Conservation (phyloP, 1,140 invertebrate species). For the Caenorhabditis briggsae region DNA sequence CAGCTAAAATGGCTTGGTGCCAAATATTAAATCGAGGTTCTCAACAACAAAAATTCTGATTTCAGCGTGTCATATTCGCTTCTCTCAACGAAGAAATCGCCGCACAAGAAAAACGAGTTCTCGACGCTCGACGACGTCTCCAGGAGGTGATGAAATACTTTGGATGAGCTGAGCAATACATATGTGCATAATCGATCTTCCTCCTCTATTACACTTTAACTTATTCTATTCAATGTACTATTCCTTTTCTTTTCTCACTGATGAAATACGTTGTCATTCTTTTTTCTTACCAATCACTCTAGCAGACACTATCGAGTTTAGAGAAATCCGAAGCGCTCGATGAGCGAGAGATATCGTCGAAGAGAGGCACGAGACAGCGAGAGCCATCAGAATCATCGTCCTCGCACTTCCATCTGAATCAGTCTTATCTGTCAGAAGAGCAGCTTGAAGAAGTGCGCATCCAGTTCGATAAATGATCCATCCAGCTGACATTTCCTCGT, state of each 20-base stretch:
- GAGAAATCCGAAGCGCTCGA: neutral
- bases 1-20: too few species aligned
- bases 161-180: neutral
- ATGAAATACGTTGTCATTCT: neutral
- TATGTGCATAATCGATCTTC: neutral
- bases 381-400: slow-evolving; percentile 30
- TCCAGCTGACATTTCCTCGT: slow-evolving; percentile 30
- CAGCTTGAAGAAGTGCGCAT: slow-evolving; percentile 52
- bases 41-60: neutral
- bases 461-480: slow-evolving; percentile 45
- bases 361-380: slow-evolving; percentile 24
- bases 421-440: slow-evolving; percentile 43
- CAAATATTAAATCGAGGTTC: too few species aligned
- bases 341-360: slow-evolving; percentile 7
- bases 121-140: slow-evolving; percentile 56
- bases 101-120: slow-evolving; percentile 56
- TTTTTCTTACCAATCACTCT: slow-evolving; percentile 5
- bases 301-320: neutral
- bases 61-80: slow-evolving; percentile 25
- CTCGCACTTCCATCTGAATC: slow-evolving; percentile 42
- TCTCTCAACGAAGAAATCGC: slow-evolving; percentile 31
- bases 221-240: neutral
- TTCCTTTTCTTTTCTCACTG: neutral
- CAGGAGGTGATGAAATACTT: slow-evolving; percentile 60
- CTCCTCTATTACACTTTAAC: neutral